phyloP scores from a whole-genome alignment of 2,113 vertebrate species.

The Megatriorchis doriae region DNA sequence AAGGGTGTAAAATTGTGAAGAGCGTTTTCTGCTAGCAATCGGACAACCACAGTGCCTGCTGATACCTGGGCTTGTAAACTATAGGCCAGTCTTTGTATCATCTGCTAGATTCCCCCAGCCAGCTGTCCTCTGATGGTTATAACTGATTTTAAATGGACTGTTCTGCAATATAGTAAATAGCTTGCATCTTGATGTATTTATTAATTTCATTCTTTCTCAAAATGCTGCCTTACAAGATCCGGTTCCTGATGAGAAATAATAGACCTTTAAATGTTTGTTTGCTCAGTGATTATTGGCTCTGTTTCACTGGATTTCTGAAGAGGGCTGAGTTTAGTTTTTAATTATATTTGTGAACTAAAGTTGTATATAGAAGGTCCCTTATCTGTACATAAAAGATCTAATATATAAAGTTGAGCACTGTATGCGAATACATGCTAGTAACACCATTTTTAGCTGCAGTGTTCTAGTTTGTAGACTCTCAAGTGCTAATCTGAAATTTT shows the following conservation, averaged over 20 bases:
- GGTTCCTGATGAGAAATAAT: not conserved
- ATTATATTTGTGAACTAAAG: not conserved
- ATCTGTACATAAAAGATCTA: not conserved
- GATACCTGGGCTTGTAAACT: not conserved
- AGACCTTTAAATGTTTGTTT: not conserved
- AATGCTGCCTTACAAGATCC: not conserved
- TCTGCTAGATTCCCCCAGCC: not conserved
- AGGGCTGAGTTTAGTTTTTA: not conserved
- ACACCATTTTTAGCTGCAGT: not conserved
- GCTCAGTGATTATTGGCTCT: not conserved
- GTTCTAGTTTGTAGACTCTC: not conserved
- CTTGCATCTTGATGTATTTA: not conserved
- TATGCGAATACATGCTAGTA: not conserved
- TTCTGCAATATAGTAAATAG: not conserved
- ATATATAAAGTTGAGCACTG: not conserved
- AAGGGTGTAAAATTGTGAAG: not conserved
- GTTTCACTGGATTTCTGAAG: not conserved
- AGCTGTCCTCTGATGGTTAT: not conserved
- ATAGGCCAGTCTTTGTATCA: not conserved
- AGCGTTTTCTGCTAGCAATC: not conserved
- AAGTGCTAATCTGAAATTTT: not conserved
- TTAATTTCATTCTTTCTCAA: not conserved
- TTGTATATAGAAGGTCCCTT: not conserved
- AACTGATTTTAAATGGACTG: not conserved
- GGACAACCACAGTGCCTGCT: not conserved